These are phyloP conservation scores for Castor canadensis DNA, from an alignment of 2,113 vertebrate species.

Conservation along the genomic window DNA sequence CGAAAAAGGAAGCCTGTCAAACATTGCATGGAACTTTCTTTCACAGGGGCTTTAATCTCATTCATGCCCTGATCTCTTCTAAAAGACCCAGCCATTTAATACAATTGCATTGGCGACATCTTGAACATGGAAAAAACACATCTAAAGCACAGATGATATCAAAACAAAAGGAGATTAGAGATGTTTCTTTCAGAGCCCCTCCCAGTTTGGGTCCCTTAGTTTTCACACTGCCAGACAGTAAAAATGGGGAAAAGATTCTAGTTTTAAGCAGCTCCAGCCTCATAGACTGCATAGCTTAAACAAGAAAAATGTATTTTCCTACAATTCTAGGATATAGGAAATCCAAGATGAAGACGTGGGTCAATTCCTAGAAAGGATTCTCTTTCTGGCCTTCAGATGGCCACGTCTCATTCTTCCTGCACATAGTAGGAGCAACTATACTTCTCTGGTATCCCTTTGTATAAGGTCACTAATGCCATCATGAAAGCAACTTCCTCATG, in stretches of 20 bases:
- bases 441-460: background rate
- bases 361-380: background rate
- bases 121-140: background rate
- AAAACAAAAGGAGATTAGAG: background rate
- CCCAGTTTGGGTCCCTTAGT: fast-evolving
- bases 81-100: background rate
- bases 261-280: background rate
- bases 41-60: background rate
- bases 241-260: background rate
- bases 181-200: background rate
- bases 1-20: background rate
- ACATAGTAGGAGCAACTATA: too few relatives aligned
- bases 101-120: background rate
- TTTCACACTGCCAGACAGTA: background rate
- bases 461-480: background rate
- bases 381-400: background rate
- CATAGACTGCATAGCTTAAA: background rate
- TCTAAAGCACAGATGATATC: background rate
- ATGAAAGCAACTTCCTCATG: background rate
- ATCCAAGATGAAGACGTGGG: background rate
- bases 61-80: background rate
- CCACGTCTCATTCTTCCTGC: background rate
- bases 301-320: background rate
- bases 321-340: background rate
- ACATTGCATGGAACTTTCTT: background rate